phyloP scores from a whole-genome alignment of 2,888 invertebrate species.

The Bombylius discolor region DNA sequence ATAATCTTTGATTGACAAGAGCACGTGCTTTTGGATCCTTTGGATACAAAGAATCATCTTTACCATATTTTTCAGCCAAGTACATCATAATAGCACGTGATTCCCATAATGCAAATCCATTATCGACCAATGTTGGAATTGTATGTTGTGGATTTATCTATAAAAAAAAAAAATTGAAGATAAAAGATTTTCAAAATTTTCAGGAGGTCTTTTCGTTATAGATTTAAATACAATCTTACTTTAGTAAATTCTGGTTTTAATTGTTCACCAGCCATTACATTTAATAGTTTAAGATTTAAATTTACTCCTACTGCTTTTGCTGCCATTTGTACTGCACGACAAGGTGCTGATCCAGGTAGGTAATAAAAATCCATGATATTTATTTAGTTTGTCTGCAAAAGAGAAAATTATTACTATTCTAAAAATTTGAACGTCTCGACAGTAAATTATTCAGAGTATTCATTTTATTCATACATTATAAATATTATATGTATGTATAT shows the following conservation, averaged over 20 bases:
- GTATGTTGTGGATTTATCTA: conserved; percentile 75
- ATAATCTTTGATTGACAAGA: conserved; percentile 62
- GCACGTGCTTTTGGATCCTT: conserved; percentile 65
- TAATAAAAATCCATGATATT: conserved; percentile 49
- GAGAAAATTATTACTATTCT: no score
- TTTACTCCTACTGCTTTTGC: conserved; percentile 54
- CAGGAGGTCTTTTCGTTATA: no score
- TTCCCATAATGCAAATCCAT: conserved; percentile 70
- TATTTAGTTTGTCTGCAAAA: background rate
- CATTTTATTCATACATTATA: no score
- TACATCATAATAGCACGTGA: conserved; percentile 74
- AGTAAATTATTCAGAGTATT: no score
- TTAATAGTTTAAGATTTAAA: conserved; percentile 47
- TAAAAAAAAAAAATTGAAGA: background rate
- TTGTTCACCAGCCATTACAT: conserved; percentile 51
- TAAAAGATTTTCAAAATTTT: no score
- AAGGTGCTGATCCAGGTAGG: conserved; percentile 49
- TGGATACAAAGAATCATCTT: conserved; percentile 59
- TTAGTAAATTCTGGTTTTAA: conserved; percentile 56
- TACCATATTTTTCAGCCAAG: conserved; percentile 66
- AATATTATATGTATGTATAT: no score
- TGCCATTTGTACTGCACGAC: conserved; percentile 48
- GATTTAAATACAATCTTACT: conserved; percentile 28
- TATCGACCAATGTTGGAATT: conserved; percentile 71
- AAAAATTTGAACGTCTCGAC: no score